phyloP scores from a whole-genome alignment of 1,140 invertebrate species.

The Streblospio benedicti region DNA sequence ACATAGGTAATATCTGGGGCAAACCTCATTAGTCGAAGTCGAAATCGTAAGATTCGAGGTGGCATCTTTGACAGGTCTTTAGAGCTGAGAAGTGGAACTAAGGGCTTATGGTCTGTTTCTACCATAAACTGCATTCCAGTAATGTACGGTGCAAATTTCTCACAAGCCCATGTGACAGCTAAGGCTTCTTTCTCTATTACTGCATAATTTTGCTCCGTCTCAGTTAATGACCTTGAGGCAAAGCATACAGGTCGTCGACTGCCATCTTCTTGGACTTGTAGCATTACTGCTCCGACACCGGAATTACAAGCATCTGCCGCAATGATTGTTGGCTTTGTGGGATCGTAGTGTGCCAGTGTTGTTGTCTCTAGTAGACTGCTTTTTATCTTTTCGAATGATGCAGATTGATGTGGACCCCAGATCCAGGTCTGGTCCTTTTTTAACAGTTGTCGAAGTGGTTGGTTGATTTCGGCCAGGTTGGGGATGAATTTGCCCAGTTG shows the following conservation, averaged over 20 bases:
- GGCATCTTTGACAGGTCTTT: constrained; percentile 19
- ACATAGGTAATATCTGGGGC: constrained; percentile 8
- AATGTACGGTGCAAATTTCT: constrained; percentile 44
- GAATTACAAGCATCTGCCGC: constrained; percentile 15
- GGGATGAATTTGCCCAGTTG: constrained; percentile 16
- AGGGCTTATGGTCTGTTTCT: constrained; percentile 38
- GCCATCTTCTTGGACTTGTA: constrained; percentile 17
- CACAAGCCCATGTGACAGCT: constrained; percentile 33
- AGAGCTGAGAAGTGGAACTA: constrained; percentile 37
- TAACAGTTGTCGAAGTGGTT: constrained; percentile 13
- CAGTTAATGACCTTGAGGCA: constrained; percentile 36
- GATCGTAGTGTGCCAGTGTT: constrained; percentile 19
- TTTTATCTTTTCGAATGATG: constrained; percentile 12
- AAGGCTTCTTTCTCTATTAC: constrained; percentile 48
- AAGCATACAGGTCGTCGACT: constrained; percentile 35
- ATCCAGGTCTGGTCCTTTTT: constrained; percentile 10
- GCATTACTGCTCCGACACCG: constrained; percentile 22
- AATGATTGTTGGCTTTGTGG: constrained; percentile 4
- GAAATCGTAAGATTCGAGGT: constrained; percentile 3
- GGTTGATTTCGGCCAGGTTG: constrained; percentile 3
- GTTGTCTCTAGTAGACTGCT: constrained; percentile 14
- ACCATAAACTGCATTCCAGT: constrained; percentile 34
- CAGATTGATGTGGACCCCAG: constrained; percentile 10
- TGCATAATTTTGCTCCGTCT: constrained; percentile 37
- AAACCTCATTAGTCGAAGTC: constrained; percentile 12